Conservation (phyloP, 2,797 vertebrate genomes). For the Rhinoraja longicauda region DNA sequence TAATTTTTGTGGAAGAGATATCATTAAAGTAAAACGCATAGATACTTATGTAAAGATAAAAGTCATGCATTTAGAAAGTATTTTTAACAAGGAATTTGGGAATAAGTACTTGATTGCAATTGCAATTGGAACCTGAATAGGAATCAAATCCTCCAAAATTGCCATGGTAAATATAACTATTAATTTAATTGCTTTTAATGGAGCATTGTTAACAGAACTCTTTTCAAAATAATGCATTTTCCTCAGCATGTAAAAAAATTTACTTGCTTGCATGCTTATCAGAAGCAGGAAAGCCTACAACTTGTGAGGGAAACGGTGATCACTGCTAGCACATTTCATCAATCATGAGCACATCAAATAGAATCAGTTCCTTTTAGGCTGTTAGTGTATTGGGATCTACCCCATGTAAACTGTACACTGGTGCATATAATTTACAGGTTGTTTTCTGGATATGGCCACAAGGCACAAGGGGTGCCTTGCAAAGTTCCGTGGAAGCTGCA, state of each 20-base stretch:
- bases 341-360: constrained; percentile 18
- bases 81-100: neutral
- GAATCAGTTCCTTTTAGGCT: neutral
- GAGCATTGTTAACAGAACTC: neutral
- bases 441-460: neutral
- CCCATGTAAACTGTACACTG: neutral
- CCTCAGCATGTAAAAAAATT: neutral
- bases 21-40: neutral
- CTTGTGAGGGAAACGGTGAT: neutral
- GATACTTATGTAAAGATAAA: neutral
- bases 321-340: constrained; percentile 8
- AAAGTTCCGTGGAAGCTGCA: neutral
- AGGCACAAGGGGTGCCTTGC: neutral
- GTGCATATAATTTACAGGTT: neutral
- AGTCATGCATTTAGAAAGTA: neutral
- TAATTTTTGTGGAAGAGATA: neutral
- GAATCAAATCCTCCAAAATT: constrained; percentile 27
- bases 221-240: constrained; percentile 3
- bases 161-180: neutral
- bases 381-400: neutral
- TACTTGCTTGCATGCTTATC: neutral
- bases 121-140: neutral
- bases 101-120: neutral
- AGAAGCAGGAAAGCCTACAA: neutral
- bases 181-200: constrained; percentile 32